phyloP scores from a whole-genome alignment of 2,888 invertebrate genomes.

The Tetropium fuscum region DNA sequence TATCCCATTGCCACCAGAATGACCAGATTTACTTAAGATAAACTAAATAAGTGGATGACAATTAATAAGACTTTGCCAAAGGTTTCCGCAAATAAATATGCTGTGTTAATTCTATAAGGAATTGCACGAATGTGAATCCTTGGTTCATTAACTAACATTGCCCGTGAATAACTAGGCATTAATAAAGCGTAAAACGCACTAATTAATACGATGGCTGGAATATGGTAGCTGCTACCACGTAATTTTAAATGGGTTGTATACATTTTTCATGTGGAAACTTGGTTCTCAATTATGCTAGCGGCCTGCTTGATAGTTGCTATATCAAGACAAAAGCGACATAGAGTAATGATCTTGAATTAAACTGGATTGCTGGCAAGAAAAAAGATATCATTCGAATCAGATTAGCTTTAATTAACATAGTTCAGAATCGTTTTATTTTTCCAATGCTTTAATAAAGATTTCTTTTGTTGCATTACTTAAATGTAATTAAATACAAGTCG shows the following conservation, averaged over 20 bases:
- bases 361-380: slow-evolving; percentile 50
- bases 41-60: background rate
- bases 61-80: slow-evolving; percentile 1
- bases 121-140: slow-evolving; percentile 2
- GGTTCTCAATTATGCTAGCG: slow-evolving; percentile 49
- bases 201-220: slow-evolving; percentile 32
- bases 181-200: slow-evolving; percentile 28
- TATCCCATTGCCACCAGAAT: no score
- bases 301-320: slow-evolving; percentile 43
- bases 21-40: no score
- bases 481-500: slow-evolving; percentile 31
- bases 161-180: slow-evolving; percentile 23
- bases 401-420: slow-evolving; percentile 57
- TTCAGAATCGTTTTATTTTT: slow-evolving; percentile 41
- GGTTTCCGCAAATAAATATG: background rate
- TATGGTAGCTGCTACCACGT: slow-evolving; percentile 39
- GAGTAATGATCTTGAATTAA: slow-evolving; percentile 53
- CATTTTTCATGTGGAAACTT: slow-evolving; percentile 44
- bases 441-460: slow-evolving; percentile 27
- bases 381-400: slow-evolving; percentile 54
- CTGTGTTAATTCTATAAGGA: slow-evolving; percentile 6
- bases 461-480: slow-evolving; percentile 20
- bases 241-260: slow-evolving; percentile 34
- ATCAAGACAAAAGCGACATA: slow-evolving; percentile 49
- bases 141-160: slow-evolving; percentile 21